phyloP scores from a whole-genome alignment of 2,797 vertebrate genomes.

The Phrynocephalus forsythii region DNA sequence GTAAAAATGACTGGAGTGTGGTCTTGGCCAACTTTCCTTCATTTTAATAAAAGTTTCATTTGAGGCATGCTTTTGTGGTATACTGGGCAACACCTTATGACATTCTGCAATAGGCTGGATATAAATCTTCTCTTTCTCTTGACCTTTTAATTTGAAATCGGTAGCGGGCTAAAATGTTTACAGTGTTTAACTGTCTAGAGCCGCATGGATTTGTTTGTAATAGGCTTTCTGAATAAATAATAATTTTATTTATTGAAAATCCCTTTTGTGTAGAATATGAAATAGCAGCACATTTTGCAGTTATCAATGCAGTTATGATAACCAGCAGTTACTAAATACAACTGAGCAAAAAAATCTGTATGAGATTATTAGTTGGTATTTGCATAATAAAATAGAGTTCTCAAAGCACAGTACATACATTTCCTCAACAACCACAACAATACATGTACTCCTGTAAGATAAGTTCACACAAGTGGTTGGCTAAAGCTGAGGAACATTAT shows the following conservation, averaged over 20 bases:
- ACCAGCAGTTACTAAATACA: neutral
- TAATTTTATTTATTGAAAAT: neutral
- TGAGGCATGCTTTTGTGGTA: neutral
- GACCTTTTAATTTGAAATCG: neutral
- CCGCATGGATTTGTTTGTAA: neutral
- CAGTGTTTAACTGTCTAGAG: neutral
- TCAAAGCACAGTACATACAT: neutral
- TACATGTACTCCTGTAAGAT: neutral
- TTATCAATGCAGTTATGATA: neutral
- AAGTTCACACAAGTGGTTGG: neutral
- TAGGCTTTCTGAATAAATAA: neutral
- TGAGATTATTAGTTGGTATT: neutral
- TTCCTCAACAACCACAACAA: neutral
- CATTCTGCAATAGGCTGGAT: neutral
- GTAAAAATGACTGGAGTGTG: neutral
- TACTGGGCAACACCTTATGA: neutral
- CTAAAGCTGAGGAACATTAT: neutral
- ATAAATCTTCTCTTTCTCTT: neutral
- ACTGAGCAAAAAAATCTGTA: neutral
- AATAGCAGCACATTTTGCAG: neutral
- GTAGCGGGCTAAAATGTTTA: neutral
- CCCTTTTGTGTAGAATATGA: too few relatives aligned
- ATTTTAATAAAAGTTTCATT: neutral
- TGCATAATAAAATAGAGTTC: neutral
- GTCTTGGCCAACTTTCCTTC: neutral